Percentiles rank a stretch among this genome's conserved stretches.
Conservation (phyloP, 2,888 invertebrate species). For the Troilus luridus region DNA sequence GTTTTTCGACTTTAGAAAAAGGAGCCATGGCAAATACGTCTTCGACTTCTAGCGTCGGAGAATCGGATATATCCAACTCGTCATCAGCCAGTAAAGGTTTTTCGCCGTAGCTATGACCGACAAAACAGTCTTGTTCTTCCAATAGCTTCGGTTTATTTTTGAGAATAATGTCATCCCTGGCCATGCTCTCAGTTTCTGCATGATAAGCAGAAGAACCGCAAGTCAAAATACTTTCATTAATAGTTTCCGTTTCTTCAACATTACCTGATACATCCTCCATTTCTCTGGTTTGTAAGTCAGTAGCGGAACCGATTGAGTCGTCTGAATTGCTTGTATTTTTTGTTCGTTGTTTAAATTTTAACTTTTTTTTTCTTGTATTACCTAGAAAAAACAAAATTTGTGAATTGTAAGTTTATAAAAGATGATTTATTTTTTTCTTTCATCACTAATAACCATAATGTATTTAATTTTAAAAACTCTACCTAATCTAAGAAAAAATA, state of each 20-base stretch:
- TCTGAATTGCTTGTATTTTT: constrained; percentile 69
- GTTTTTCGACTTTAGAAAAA: constrained; percentile 69
- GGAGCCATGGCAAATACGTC: constrained; percentile 83
- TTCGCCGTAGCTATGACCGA: constrained; percentile 83
- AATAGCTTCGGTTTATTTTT: constrained; percentile 68
- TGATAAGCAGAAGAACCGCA: constrained; percentile 81
- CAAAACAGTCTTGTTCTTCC: constrained; percentile 72
- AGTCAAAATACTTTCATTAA: constrained; percentile 77
- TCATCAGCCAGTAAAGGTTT: constrained; percentile 83
- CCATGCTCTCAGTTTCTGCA: constrained; percentile 80
- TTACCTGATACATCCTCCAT: constrained; percentile 71
- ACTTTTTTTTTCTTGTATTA: constrained; percentile 58
- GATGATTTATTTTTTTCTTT: too few relatives aligned
- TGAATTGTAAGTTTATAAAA: neutral
- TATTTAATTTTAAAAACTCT: too few relatives aligned
- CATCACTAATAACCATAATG: neutral
- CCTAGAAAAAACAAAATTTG: constrained; percentile 28
- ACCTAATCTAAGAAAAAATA: too few relatives aligned
- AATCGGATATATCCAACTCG: constrained; percentile 77
- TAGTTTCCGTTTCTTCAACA: constrained; percentile 72
- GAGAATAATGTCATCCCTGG: constrained; percentile 69
- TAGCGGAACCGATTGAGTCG: constrained; percentile 81
- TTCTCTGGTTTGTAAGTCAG: constrained; percentile 76
- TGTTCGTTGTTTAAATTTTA: constrained; percentile 57
- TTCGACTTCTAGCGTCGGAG: constrained; percentile 66